Evolutionary conservation across 2,113 vertebrate species (phyloP).

Genomic region (Apaloderma vittatum): DNA sequence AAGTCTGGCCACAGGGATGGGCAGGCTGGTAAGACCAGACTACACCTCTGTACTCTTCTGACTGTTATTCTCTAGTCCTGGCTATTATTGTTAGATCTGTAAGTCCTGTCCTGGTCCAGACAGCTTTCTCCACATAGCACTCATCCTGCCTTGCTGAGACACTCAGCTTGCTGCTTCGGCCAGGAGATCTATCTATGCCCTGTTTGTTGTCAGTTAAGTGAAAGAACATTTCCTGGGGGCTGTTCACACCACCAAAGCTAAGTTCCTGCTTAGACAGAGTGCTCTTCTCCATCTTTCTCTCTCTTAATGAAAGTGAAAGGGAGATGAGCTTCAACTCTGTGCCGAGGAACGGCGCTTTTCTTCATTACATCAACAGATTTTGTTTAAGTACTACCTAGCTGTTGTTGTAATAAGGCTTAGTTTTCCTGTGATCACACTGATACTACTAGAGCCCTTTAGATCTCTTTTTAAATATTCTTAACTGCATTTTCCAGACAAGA

Average conservation of each 20-base stretch:
- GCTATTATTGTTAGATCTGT: not conserved
- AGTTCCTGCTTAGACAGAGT: not conserved
- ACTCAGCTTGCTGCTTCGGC: not conserved
- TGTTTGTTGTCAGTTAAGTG: not conserved
- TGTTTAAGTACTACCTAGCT: not conserved
- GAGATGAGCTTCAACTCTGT: not conserved
- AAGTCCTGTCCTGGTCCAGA: not conserved
- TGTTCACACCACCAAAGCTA: not conserved
- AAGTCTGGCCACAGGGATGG: not conserved
- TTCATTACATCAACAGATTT: not conserved
- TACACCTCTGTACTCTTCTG: not conserved
- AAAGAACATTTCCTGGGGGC: not conserved
- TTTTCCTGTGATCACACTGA: not conserved
- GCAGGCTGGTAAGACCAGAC: constrained; percentile 2
- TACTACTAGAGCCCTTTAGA: not conserved
- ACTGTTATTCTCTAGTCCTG: not conserved
- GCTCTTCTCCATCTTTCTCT: not conserved
- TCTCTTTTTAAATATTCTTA: not conserved
- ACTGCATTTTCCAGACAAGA: not conserved
- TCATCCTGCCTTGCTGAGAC: not conserved
- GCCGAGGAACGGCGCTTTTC: not conserved
- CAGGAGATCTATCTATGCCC: not conserved
- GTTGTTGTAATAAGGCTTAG: not conserved
- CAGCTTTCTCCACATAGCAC: not conserved
- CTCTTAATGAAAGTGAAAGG: not conserved